Conservation (phyloP, 2,888 invertebrate species). For the Epirrhoe tristata region DNA sequence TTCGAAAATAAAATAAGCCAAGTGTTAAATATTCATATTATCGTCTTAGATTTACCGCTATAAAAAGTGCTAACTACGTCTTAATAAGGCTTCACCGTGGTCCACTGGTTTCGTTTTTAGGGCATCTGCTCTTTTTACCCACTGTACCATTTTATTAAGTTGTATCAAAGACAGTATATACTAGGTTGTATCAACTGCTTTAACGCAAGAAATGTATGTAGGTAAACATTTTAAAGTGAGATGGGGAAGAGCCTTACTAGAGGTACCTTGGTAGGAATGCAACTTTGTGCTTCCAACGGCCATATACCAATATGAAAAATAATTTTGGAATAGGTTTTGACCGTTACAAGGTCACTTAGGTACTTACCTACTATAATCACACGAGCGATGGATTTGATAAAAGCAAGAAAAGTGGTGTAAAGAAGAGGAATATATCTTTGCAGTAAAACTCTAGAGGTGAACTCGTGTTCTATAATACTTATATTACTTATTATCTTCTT, state of each 20-base stretch:
- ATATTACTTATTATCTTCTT: too few relatives aligned
- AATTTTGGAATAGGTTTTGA: background rate
- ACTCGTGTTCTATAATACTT: too few relatives aligned
- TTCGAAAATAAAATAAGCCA: conserved; percentile 1
- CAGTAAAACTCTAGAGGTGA: too few relatives aligned
- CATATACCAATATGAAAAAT: background rate
- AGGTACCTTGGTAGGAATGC: too few relatives aligned
- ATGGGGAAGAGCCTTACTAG: too few relatives aligned
- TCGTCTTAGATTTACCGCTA: conserved; percentile 47
- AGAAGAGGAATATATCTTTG: too few relatives aligned
- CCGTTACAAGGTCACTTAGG: background rate
- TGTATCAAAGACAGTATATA: too few relatives aligned
- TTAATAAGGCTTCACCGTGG: conserved; percentile 58
- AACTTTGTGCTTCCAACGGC: background rate
- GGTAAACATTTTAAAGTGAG: background rate
- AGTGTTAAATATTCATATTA: conserved; percentile 29
- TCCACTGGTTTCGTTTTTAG: conserved; percentile 54
- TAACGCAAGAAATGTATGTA: background rate
- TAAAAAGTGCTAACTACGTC: conserved; percentile 50
- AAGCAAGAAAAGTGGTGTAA: too few relatives aligned
- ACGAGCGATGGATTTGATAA: background rate
- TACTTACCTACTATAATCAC: background rate
- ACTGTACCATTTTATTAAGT: conserved; percentile 18
- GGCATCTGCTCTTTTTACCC: conserved; percentile 47
- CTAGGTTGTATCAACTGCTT: conserved; percentile 2